Evolutionary conservation across 2,888 invertebrate species (phyloP), one percentile per base, ranked within the genome.

Genomic region (Oligia strigilis): DNA sequence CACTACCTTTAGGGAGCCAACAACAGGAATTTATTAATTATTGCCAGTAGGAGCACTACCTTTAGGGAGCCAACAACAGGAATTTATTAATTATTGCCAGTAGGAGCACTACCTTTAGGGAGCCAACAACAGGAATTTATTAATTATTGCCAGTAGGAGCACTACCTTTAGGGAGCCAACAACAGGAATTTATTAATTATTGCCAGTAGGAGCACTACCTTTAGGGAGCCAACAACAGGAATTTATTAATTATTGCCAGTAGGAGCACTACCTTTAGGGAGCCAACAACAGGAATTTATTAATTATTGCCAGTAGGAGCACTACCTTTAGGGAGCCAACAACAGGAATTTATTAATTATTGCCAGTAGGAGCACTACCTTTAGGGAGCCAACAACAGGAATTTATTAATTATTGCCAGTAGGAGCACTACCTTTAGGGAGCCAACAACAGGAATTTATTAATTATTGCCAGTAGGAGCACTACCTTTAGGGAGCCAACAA

Each of bases 261-360:
- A 3, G 36, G n/a, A 14, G 23, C 58, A n/a, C 23, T 49, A 36
- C 36, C 13, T 52, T 1, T 13, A 4, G 4, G 72, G 58, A 58
- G 36, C 43, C 49, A n/a, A 46, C 17, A 4, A 19, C 62, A 71
- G 23, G 14, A 76, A 77, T 43, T 77, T n/a, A n/a, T n/a, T n/a
- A 43, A 78, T 78, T 64, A 72, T 62, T 29, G 17, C 4, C 40
- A 29, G 17, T 4, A 3, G 36, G n/a, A 14, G 23, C 58, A n/a
- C 23, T 49, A 36, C 36, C 13, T 52, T 1, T 13, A 4, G 4
- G 72, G 58, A 58, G 36, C 43, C 49, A n/a, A 46, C 17, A 4
- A 19, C 62, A 71, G 23, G 14, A 76, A 77, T 43, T 77, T n/a
- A n/a, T n/a, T n/a, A 43, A 78, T 78, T 64, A 72, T 62, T 29